Conservation (phyloP, 1,140 invertebrate species). For the Tetramorium parvispinum region DNA sequence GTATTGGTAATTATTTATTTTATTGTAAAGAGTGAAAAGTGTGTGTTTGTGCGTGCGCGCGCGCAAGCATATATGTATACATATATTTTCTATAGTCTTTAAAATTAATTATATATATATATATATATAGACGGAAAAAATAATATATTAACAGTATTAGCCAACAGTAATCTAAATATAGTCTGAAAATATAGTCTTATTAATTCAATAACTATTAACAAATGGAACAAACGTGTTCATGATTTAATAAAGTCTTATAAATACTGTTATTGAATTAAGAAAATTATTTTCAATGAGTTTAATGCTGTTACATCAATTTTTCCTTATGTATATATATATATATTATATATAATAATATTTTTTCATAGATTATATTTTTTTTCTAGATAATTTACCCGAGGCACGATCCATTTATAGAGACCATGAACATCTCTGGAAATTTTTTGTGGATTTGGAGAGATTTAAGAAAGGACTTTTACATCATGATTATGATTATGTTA, state of each 20-base stretch:
- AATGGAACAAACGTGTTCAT: no score
- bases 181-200: no score
- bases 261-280: no score
- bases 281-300: no score
- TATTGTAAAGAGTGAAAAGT: conserved; percentile 1
- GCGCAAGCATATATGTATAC: background rate
- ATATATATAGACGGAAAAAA: no score
- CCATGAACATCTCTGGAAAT: conserved; percentile 64
- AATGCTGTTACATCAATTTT: no score
- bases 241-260: no score
- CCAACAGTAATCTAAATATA: no score
- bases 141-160: no score
- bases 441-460: conserved; percentile 65
- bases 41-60: background rate
- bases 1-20: conserved; percentile 53
- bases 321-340: no score
- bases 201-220: no score
- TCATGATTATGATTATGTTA: conserved; percentile 73
- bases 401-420: conserved; percentile 53
- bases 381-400: conserved; percentile 65
- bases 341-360: no score
- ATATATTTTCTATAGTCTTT: background rate
- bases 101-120: background rate
- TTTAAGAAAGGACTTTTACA: conserved; percentile 69
- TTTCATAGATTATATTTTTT: background rate